phyloP scores from a whole-genome alignment of 2,113 vertebrate species.

The Eretmochelys imbricata region DNA sequence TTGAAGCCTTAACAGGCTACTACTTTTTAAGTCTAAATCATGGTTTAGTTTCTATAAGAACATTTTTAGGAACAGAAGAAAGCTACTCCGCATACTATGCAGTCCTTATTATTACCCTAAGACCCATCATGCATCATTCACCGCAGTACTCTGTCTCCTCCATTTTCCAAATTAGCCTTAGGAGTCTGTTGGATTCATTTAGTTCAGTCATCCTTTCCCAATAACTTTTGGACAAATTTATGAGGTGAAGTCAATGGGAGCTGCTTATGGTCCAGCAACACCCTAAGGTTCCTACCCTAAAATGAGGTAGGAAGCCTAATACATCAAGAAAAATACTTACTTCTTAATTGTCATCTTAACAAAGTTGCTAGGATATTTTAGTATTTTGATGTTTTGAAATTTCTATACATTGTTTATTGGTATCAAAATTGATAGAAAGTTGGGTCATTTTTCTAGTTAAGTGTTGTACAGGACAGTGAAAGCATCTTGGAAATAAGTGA shows the following conservation, averaged over 20 bases:
- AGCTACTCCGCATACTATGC: not conserved
- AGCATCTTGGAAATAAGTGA: not conserved
- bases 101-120: not conserved
- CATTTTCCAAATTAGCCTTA: not conserved
- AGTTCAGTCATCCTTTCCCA: not conserved
- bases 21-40: not conserved
- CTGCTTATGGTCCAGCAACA: not conserved
- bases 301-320: not conserved
- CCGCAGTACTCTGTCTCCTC: not conserved
- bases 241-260: not conserved
- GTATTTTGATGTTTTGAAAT: not conserved
- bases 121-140: not conserved
- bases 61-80: not conserved
- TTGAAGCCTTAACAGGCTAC: not conserved
- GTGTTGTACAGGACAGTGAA: not conserved
- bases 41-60: not conserved
- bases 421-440: accelerated
- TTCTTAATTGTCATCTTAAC: not conserved
- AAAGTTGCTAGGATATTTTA: not conserved
- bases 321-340: accelerated
- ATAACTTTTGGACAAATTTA: not conserved
- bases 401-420: not conserved
- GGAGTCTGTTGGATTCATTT: not conserved
- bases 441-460: not conserved
- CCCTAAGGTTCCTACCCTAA: not conserved